phyloP scores from a whole-genome alignment of 1,140 invertebrate species.

The Danaus plexippus region DNA sequence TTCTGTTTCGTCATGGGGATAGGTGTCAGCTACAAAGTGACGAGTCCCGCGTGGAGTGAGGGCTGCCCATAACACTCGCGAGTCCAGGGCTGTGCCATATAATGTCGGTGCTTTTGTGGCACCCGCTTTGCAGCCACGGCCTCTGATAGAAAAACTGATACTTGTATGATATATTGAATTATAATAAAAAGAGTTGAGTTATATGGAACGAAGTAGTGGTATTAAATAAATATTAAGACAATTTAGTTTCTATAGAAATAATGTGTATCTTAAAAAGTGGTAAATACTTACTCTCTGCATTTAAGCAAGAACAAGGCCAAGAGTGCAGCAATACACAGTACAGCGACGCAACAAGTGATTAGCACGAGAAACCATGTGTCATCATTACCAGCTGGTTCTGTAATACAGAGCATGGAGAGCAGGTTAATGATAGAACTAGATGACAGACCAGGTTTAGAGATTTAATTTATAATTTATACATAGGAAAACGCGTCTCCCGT shows the following conservation, averaged over 20 bases:
- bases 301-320: conserved; percentile 84
- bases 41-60: conserved; percentile 84
- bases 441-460: too few relatives aligned
- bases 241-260: too few relatives aligned
- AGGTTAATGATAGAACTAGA: too few relatives aligned
- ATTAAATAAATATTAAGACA: too few relatives aligned
- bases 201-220: too few relatives aligned
- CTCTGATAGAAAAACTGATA: conserved; percentile 28
- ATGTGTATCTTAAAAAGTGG: too few relatives aligned
- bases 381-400: conserved; percentile 75
- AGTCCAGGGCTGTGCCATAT: conserved; percentile 70
- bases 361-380: conserved; percentile 87
- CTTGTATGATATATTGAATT: too few relatives aligned
- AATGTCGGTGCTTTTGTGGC: conserved; percentile 44
- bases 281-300: conserved; percentile 82
- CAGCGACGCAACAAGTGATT: conserved; percentile 83
- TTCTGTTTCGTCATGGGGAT: conserved; percentile 71
- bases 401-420: conserved; percentile 10
- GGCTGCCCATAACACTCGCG: conserved; percentile 86
- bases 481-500: too few relatives aligned
- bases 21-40: conserved; percentile 77
- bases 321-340: conserved; percentile 82
- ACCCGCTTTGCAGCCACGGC: conserved; percentile 52
- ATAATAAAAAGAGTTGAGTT: too few relatives aligned
- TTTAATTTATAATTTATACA: too few relatives aligned